These are phyloP conservation scores for Escarpia spicata DNA, from an alignment of 2,888 invertebrate genomes.

Conservation along the genomic window DNA sequence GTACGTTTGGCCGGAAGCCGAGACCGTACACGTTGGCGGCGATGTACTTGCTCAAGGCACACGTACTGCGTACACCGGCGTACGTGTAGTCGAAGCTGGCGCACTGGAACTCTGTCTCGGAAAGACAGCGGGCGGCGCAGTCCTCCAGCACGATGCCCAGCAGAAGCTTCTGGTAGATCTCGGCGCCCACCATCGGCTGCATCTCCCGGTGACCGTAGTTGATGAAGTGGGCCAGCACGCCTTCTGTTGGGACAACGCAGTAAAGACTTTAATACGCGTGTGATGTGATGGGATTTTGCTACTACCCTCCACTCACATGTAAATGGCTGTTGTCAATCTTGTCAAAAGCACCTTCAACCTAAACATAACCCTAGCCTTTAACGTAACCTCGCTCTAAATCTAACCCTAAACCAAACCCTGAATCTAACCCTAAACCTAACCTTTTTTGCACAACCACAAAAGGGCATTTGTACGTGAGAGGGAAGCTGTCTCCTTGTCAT, in stretches of 20 bases:
- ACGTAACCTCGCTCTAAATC: too few species aligned
- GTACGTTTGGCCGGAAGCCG: neutral
- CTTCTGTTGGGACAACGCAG: slow-evolving; percentile 46
- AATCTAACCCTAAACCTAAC: too few species aligned
- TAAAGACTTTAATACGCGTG: neutral
- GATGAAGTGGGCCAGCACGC: slow-evolving; percentile 55
- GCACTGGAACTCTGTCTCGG: slow-evolving; percentile 55
- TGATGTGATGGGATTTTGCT: too few species aligned
- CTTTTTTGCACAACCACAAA: too few species aligned
- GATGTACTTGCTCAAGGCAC: slow-evolving; percentile 58
- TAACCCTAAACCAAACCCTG: too few species aligned
- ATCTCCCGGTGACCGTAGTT: slow-evolving; percentile 58
- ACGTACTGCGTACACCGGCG: slow-evolving; percentile 48
- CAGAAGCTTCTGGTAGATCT: slow-evolving; percentile 55
- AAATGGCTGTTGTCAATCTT: too few species aligned
- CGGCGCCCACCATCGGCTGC: slow-evolving; percentile 51
- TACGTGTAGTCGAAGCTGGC: slow-evolving; percentile 59
- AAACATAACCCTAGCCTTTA: too few species aligned
- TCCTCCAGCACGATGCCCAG: slow-evolving; percentile 56
- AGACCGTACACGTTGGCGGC: slow-evolving; percentile 57
- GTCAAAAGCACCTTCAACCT: too few species aligned
- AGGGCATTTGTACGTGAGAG: too few species aligned
- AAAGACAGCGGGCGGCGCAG: slow-evolving; percentile 59
- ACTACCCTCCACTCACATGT: too few species aligned
- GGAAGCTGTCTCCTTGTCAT: too few species aligned